These are phyloP conservation scores for Teleogryllus occipitalis DNA, from an alignment of 1,140 invertebrate species.

Conservation along the genomic window DNA sequence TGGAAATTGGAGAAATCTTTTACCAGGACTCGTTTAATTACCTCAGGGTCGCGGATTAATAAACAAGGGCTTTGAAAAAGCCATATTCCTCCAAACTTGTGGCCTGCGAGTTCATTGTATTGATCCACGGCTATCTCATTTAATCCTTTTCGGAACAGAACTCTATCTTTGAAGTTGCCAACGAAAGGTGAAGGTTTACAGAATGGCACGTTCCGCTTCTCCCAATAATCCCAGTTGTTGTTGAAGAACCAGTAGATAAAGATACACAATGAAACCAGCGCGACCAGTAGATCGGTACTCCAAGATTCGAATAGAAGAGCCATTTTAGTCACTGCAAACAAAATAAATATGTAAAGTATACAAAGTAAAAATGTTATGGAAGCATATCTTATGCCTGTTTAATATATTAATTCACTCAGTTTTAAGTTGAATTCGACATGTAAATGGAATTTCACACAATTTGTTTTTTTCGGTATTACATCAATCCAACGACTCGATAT, in stretches of 20 bases:
- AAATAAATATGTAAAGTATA: too few relatives aligned
- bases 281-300: background rate
- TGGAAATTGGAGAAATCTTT: slow-evolving; percentile 27
- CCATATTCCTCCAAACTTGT: slow-evolving; percentile 17
- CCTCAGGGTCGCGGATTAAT: slow-evolving; percentile 30
- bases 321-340: background rate
- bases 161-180: slow-evolving; percentile 30
- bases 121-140: background rate
- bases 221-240: slow-evolving; percentile 35
- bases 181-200: slow-evolving; percentile 31
- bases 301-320: slow-evolving; percentile 9
- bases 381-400: too few relatives aligned
- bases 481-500: too few relatives aligned
- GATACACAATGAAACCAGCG: background rate
- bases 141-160: background rate
- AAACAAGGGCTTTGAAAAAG: slow-evolving; percentile 26
- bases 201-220: slow-evolving; percentile 33
- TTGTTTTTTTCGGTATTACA: too few relatives aligned
- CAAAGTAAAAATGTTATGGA: too few relatives aligned
- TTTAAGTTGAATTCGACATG: too few relatives aligned
- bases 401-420: too few relatives aligned
- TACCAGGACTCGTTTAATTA: slow-evolving; percentile 29
- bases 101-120: slow-evolving; percentile 8
- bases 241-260: background rate
- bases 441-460: too few relatives aligned